Conservation (phyloP, 2,888 invertebrate genomes). For the Orthosia gothica region DNA sequence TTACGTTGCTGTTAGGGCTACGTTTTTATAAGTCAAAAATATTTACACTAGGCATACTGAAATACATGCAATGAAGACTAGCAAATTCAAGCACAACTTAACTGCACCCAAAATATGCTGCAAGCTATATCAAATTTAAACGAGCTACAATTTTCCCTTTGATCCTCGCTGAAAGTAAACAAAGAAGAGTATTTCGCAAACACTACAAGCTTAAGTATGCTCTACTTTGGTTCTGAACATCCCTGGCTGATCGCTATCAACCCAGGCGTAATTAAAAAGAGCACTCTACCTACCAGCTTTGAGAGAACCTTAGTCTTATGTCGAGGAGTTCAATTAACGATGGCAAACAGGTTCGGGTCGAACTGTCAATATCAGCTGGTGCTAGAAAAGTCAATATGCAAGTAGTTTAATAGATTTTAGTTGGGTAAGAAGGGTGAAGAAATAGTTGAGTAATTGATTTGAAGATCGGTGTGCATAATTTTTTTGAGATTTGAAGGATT, state of each 20-base stretch:
- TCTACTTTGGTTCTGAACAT: constrained; percentile 43
- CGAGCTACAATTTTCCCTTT: constrained; percentile 50
- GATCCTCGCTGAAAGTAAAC: constrained; percentile 47
- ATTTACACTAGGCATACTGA: not conserved
- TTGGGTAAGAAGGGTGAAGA: not conserved
- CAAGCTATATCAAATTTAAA: constrained; percentile 30
- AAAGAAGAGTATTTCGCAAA: constrained; percentile 48
- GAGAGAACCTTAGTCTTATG: constrained; percentile 34
- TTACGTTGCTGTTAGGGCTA: not conserved
- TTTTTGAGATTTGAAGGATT: not conserved
- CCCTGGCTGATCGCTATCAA: constrained; percentile 62
- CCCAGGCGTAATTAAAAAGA: constrained; percentile 68
- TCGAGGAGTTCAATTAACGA: constrained; percentile 35
- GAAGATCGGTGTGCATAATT: not conserved
- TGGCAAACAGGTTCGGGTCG: constrained; percentile 28
- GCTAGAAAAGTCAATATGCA: not conserved
- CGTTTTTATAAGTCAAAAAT: not conserved
- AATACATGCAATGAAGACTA: not conserved
- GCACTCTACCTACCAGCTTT: constrained; percentile 53
- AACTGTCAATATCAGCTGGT: constrained; percentile 30
- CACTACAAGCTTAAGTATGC: constrained; percentile 55
- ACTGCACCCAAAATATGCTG: constrained; percentile 20
- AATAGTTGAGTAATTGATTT: not conserved
- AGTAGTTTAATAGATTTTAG: constrained; percentile 13
- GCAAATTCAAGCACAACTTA: not conserved